Conservation (phyloP, 2,113 vertebrate genomes). For the Melanostigma gelatinosum region DNA sequence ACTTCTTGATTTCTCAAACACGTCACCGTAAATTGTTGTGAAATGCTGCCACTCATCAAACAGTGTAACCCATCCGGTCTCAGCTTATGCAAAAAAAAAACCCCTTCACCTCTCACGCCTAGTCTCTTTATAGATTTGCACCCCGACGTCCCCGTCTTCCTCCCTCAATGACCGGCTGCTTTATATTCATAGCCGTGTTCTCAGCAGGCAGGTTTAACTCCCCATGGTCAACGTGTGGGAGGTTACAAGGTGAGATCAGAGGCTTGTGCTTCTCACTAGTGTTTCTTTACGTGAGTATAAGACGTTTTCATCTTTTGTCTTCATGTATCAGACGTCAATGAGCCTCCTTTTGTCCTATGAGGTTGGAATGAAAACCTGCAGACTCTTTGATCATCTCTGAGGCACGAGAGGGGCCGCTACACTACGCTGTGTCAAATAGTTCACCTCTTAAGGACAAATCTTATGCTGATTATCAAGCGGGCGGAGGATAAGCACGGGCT, state of each 20-base stretch:
- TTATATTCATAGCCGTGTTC: constrained; percentile 3
- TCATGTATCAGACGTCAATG: constrained; percentile 4
- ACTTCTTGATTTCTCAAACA: background rate
- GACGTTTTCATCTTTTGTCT: constrained; percentile 9
- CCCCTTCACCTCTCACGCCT: background rate
- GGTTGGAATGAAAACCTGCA: constrained; percentile 41
- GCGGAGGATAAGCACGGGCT: constrained; percentile 55
- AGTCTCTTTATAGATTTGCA: background rate
- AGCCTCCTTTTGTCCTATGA: constrained; percentile 11
- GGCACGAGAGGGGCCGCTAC: background rate
- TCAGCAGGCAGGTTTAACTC: background rate
- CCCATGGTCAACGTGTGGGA: background rate
- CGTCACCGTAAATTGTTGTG: background rate
- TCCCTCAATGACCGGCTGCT: background rate
- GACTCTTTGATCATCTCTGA: constrained; percentile 22
- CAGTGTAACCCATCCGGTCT: background rate
- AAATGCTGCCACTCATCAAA: constrained; percentile 7
- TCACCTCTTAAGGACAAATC: background rate
- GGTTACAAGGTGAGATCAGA: background rate
- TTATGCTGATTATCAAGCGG: constrained; percentile 36
- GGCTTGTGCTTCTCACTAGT: background rate
- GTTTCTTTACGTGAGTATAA: background rate
- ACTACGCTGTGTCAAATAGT: background rate
- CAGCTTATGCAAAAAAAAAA: background rate
- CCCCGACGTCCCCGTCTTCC: background rate